Percentiles rank a stretch among this genome's conserved stretches.
Conservation (phyloP, 2,113 vertebrate genomes). For the Notarius lentiginosus region DNA sequence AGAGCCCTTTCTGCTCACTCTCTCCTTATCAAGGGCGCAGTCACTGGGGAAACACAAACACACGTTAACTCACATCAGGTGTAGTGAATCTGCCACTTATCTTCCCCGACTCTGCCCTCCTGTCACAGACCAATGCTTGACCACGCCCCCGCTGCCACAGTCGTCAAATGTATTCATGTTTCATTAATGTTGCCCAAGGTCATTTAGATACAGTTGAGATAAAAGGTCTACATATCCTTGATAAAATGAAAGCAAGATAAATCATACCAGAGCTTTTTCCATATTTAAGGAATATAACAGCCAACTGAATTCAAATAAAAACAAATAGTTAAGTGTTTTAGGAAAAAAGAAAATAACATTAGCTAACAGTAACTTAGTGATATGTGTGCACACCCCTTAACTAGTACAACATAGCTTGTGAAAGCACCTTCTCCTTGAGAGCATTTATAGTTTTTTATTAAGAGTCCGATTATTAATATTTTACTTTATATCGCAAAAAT, state of each 20-base stretch:
- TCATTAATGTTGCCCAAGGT: not conserved
- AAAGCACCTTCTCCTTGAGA: not conserved
- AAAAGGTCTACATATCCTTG: not conserved
- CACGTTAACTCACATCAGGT: too few relatives aligned
- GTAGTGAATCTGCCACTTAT: too few relatives aligned
- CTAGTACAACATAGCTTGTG: not conserved
- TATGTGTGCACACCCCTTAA: not conserved
- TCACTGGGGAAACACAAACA: too few relatives aligned
- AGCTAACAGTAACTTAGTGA: not conserved
- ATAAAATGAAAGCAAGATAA: not conserved
- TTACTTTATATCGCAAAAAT: not conserved
- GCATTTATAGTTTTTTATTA: not conserved
- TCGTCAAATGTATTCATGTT: too few relatives aligned
- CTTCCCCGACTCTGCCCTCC: too few relatives aligned
- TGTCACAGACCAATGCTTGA: too few relatives aligned
- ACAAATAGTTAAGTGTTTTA: not conserved
- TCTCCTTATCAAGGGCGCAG: too few relatives aligned
- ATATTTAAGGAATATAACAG: not conserved
- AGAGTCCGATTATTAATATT: not conserved
- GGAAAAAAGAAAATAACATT: not conserved
- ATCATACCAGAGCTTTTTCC: not conserved
- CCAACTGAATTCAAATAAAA: not conserved
- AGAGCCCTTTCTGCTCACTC: too few relatives aligned
- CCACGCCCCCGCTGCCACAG: too few relatives aligned
- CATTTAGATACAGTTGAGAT: not conserved